phyloP scores from a whole-genome alignment of 2,113 vertebrate species.

The Epinephelus moara region DNA sequence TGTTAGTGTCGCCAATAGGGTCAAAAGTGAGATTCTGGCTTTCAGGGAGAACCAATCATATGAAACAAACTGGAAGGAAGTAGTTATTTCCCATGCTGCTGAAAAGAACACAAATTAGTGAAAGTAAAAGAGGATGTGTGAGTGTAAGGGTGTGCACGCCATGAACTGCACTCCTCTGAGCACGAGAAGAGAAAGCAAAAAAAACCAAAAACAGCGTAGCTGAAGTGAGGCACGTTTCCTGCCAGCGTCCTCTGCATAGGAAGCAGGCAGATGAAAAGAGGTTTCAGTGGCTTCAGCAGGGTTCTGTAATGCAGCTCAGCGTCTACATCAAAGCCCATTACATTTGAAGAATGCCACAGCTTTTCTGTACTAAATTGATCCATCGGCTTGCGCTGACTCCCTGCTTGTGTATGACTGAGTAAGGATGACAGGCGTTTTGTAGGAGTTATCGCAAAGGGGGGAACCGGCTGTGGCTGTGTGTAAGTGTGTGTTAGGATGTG shows the following conservation, averaged over 20 bases:
- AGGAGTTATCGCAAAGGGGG: slow-evolving; percentile 73
- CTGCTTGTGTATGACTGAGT: slow-evolving; percentile 70
- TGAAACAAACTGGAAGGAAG: slow-evolving; percentile 20
- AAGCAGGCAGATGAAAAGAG: slow-evolving; percentile 77
- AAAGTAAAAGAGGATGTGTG: slow-evolving; percentile 6
- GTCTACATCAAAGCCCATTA: slow-evolving; percentile 83
- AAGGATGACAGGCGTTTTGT: slow-evolving; percentile 82
- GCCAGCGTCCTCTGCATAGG: slow-evolving; percentile 64
- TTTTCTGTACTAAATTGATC: slow-evolving; percentile 80
- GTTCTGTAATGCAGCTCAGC: slow-evolving; percentile 77
- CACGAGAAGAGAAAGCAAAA: not conserved
- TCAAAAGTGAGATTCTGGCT: not conserved
- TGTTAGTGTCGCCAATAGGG: not conserved
- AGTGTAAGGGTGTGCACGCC: slow-evolving; percentile 14
- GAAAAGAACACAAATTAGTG: slow-evolving; percentile 7
- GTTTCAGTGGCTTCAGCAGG: slow-evolving; percentile 68
- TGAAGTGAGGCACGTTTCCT: slow-evolving; percentile 55
- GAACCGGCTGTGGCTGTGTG: slow-evolving; percentile 39
- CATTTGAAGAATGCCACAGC: slow-evolving; percentile 75
- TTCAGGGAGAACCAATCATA: not conserved
- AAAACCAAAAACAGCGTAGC: slow-evolving; percentile 13
- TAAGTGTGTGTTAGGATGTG: slow-evolving; percentile 17
- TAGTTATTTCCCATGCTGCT: slow-evolving; percentile 5
- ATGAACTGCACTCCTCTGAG: slow-evolving; percentile 12
- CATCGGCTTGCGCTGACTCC: slow-evolving; percentile 68